phyloP scores from a whole-genome alignment of 2,888 invertebrate species.

The Drosophila lutescens region DNA sequence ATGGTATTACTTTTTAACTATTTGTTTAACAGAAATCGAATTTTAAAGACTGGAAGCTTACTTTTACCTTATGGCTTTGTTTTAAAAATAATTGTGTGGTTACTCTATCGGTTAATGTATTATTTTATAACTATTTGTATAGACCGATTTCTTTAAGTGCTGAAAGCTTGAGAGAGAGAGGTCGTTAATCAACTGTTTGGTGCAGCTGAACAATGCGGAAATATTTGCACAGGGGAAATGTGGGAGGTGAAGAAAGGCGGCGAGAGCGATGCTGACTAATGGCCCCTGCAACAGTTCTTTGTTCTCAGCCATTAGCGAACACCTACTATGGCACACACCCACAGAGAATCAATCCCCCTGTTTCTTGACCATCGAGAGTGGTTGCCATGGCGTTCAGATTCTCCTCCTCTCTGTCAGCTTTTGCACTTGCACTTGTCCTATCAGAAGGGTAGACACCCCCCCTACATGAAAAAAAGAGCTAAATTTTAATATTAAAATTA shows the following conservation, averaged over 20 bases:
- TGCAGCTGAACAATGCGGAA: slow-evolving; percentile 37
- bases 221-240: slow-evolving; percentile 26
- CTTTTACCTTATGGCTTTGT: too few relatives aligned
- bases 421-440: slow-evolving; percentile 20
- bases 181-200: slow-evolving; percentile 32
- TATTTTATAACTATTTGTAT: not conserved
- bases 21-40: too few relatives aligned
- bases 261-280: slow-evolving; percentile 29
- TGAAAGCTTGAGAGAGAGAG: slow-evolving; percentile 4
- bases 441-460: too few relatives aligned
- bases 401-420: not conserved
- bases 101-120: not conserved
- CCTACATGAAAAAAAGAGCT: too few relatives aligned
- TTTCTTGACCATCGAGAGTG: slow-evolving; percentile 16
- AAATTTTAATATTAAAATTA: too few relatives aligned
- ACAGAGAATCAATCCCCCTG: slow-evolving; percentile 19
- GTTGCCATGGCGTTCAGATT: slow-evolving; percentile 52
- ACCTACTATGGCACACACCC: slow-evolving; percentile 25
- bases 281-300: slow-evolving; percentile 46
- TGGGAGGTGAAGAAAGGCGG: not conserved
- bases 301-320: slow-evolving; percentile 53
- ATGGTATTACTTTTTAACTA: too few relatives aligned
- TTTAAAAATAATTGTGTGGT: too few relatives aligned
- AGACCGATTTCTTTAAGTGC: not conserved
- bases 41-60: too few relatives aligned